Conservation (phyloP, 2,888 invertebrate genomes). For the Caenorhabditis wallacei region DNA sequence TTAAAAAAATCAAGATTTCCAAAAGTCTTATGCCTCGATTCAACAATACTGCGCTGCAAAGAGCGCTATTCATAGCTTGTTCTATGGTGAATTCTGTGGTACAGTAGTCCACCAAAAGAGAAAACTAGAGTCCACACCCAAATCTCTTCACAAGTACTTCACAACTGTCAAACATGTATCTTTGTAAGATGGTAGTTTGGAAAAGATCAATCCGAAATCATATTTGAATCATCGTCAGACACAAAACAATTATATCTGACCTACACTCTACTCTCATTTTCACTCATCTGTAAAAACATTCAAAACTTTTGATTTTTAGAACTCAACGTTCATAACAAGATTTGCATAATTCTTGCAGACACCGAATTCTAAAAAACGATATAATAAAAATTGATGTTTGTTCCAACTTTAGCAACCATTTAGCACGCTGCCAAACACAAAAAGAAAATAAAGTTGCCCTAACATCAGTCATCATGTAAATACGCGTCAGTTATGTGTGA, state of each 20-base stretch:
- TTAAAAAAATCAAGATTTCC: too few relatives aligned
- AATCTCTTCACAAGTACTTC: neutral
- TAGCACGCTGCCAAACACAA: neutral
- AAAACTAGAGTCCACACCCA: too few relatives aligned
- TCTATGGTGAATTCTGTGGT: too few relatives aligned
- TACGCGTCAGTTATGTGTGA: slow-evolving; percentile 40
- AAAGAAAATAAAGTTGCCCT: slow-evolving; percentile 14
- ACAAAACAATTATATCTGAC: neutral
- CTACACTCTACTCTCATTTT: too few relatives aligned
- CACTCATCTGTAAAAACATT: too few relatives aligned
- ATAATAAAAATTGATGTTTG: slow-evolving; percentile 5
- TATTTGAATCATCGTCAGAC: neutral
- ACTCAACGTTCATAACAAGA: neutral
- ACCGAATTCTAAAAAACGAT: neutral
- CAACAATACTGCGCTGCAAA: too few relatives aligned
- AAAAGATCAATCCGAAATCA: slow-evolving; percentile 3
- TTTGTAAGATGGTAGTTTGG: neutral
- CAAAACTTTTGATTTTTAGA: slow-evolving; percentile 3
- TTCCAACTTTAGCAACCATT: slow-evolving; percentile 8
- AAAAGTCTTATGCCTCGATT: too few relatives aligned
- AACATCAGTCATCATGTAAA: slow-evolving; percentile 56
- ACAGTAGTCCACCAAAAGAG: too few relatives aligned
- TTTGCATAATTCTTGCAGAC: slow-evolving; percentile 1
- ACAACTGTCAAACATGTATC: neutral
- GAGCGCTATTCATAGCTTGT: too few relatives aligned